phyloP scores from a whole-genome alignment of 2,888 invertebrate genomes.

The Megastigmus dorsalis region DNA sequence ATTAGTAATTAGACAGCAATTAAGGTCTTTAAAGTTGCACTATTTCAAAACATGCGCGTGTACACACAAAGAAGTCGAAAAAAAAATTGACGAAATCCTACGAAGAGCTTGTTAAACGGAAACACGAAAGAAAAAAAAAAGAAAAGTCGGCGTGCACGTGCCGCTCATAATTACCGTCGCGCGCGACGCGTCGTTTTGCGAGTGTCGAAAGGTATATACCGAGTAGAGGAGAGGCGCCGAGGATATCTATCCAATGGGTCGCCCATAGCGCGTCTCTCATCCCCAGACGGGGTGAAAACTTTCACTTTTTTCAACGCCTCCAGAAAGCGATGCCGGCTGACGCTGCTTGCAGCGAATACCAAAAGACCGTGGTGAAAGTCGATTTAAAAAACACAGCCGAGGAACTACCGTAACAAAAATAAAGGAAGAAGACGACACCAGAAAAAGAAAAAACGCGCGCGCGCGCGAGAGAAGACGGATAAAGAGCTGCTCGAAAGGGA shows the following conservation, averaged over 20 bases:
- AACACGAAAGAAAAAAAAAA: slow-evolving; percentile 7
- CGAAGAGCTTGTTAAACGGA: too few species aligned
- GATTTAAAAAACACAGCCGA: slow-evolving; percentile 25
- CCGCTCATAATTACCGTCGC: slow-evolving; percentile 20
- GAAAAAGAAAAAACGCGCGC: background rate
- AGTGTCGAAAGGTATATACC: slow-evolving; percentile 15
- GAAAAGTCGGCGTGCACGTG: slow-evolving; percentile 2
- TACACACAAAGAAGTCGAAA: too few species aligned
- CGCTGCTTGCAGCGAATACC: slow-evolving; percentile 18
- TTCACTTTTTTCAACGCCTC: slow-evolving; percentile 35
- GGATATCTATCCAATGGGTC: too few species aligned
- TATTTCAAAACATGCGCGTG: background rate
- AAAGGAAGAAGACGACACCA: background rate
- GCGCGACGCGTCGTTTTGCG: slow-evolving; percentile 19
- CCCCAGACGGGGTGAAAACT: slow-evolving; percentile 16
- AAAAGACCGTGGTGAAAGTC: slow-evolving; percentile 27
- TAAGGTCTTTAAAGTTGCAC: background rate
- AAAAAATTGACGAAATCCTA: too few species aligned
- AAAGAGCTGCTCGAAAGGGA: too few species aligned
- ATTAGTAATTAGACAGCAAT: background rate
- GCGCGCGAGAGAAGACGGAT: too few species aligned
- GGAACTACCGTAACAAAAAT: background rate
- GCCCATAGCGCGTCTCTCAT: background rate
- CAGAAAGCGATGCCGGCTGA: too few species aligned
- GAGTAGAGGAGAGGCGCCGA: too few species aligned